A percentile compares a stretch with the other conserved stretches of the same genome.
These are phyloP conservation scores for Drosophila carrolli DNA, from an alignment of 1,140 invertebrate genomes.

Conservation along the genomic window DNA sequence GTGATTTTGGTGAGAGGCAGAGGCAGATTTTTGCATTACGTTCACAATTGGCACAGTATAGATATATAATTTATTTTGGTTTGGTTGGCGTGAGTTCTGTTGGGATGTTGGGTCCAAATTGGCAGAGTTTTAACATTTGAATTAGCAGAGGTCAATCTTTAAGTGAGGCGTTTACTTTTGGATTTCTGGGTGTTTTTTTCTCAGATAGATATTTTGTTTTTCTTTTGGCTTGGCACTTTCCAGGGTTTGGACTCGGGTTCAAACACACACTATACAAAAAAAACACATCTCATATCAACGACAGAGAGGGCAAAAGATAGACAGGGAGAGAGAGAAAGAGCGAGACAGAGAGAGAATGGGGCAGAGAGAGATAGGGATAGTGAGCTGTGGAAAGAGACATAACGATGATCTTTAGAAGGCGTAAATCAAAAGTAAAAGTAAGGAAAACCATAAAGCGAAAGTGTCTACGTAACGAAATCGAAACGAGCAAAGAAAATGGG, in stretches of 20 bases:
- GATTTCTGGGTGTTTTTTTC: constrained; percentile 28
- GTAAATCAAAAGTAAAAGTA: constrained; percentile 39
- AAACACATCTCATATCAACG: constrained; percentile 16
- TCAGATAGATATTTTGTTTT: constrained; percentile 2
- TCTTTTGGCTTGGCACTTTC: constrained; percentile 52
- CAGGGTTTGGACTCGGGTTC: constrained; percentile 28
- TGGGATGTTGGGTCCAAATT: constrained; percentile 48
- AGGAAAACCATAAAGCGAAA: constrained; percentile 44
- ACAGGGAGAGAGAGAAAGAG: constrained; percentile 5
- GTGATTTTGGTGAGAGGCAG: constrained; percentile 51
- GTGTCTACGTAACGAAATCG: constrained; percentile 43
- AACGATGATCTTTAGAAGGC: constrained; percentile 34
- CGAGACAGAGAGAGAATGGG: constrained; percentile 10
- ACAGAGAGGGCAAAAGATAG: constrained; percentile 2
- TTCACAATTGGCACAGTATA: constrained; percentile 47
- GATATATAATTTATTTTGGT: constrained; percentile 34
- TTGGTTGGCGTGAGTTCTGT: constrained; percentile 46
- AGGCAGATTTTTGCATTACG: constrained; percentile 34
- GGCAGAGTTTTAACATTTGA: constrained; percentile 33
- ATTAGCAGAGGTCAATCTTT: constrained; percentile 35
- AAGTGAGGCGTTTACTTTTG: constrained; percentile 54
- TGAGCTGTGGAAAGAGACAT: constrained; percentile 21
- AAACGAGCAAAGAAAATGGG: constrained; percentile 46
- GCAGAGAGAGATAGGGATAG: constrained; percentile 14
- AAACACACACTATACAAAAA: constrained; percentile 29